phyloP scores from a whole-genome alignment of 2,113 vertebrate species.

The Stigmatopora argus region DNA sequence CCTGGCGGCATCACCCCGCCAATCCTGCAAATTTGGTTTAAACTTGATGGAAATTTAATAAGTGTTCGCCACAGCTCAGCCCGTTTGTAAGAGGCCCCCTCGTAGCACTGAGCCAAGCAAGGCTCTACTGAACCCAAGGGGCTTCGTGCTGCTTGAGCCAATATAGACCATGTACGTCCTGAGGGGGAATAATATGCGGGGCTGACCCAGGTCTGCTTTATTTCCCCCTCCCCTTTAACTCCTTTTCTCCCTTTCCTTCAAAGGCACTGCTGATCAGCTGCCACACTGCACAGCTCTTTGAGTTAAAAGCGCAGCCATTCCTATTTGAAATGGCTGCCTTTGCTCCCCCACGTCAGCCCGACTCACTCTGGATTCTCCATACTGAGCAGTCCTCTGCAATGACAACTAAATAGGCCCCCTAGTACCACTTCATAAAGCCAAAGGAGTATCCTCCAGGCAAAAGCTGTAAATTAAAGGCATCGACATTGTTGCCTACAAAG shows the following conservation, averaged over 20 bases:
- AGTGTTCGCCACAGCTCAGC: constrained; percentile 60
- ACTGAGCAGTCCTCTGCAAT: constrained; percentile 66
- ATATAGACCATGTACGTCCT: constrained; percentile 67
- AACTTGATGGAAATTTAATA: constrained; percentile 79
- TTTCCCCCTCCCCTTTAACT: constrained; percentile 56
- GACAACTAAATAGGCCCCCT: constrained; percentile 75
- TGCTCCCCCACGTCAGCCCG: constrained; percentile 54
- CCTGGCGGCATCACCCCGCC: constrained; percentile 59
- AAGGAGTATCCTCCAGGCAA: constrained; percentile 70
- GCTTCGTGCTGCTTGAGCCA: constrained; percentile 65
- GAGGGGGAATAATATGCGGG: constrained; percentile 69
- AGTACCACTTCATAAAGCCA: constrained; percentile 73
- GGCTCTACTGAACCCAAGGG: constrained; percentile 61
- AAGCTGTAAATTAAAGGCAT: constrained; percentile 75
- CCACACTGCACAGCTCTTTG: constrained; percentile 72
- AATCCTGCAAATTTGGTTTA: constrained; percentile 75
- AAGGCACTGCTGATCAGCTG: constrained; percentile 68
- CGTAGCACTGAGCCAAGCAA: constrained; percentile 57
- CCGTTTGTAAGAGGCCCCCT: constrained; percentile 56
- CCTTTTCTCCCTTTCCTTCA: constrained; percentile 60
- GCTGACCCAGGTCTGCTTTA: constrained; percentile 65
- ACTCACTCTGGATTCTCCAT: constrained; percentile 65
- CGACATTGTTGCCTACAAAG: constrained; percentile 66
- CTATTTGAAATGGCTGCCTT: constrained; percentile 71
- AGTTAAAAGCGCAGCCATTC: constrained; percentile 74